Percentiles rank a stretch among this genome's conserved stretches.
These are phyloP conservation scores for Mylabris sibirica DNA, from an alignment of 2,888 invertebrate species.

Conservation along the genomic window DNA sequence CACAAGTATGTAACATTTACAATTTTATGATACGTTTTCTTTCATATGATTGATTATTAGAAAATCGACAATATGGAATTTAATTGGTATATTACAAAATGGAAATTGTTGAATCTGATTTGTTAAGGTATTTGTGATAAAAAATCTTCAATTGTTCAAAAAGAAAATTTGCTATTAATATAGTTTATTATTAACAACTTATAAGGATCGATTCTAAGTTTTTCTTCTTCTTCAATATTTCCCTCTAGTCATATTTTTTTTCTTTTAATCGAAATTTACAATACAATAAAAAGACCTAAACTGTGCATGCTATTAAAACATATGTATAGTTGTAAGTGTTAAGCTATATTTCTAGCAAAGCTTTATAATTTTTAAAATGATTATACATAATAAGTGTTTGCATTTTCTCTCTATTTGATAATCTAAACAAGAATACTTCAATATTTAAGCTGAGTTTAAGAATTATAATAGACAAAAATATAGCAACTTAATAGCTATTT, in stretches of 20 bases:
- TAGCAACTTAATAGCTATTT: slow-evolving; percentile 1
- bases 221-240: not conserved
- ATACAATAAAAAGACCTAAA: not conserved
- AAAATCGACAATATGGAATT: not conserved
- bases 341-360: slow-evolving; percentile 20
- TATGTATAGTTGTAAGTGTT: slow-evolving; percentile 8
- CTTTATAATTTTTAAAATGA: not conserved
- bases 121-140: slow-evolving; percentile 14
- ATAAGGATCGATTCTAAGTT: not conserved
- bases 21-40: slow-evolving; percentile 5
- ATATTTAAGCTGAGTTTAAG: not conserved
- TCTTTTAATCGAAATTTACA: not conserved
- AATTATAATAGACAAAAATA: no score
- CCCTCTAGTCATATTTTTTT: slow-evolving; percentile 17
- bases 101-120: not conserved
- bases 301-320: not conserved
- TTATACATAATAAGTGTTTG: slow-evolving; percentile 1
- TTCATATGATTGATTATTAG: not conserved
- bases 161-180: slow-evolving; percentile 28
- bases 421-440: not conserved
- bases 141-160: slow-evolving; percentile 1
- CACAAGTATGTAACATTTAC: slow-evolving; percentile 26
- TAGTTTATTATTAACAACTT: slow-evolving; percentile 19
- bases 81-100: not conserved
- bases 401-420: not conserved